A percentile compares a stretch with the other conserved stretches of the same genome.
Conservation (phyloP, 2,888 invertebrate species). For the Dryocosmus kuriphilus region DNA sequence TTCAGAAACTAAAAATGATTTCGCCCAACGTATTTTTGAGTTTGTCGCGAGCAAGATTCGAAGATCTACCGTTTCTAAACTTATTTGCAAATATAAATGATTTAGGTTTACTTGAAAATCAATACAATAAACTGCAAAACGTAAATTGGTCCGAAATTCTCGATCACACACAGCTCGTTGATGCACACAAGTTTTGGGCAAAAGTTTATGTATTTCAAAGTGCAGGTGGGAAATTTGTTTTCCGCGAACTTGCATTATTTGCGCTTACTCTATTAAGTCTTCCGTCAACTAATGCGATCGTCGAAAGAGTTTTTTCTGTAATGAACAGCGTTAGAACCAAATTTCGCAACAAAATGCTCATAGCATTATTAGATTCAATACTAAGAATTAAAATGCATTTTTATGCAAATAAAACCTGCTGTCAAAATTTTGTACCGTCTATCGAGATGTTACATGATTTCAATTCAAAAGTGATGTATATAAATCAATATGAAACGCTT, state of each 20-base stretch:
- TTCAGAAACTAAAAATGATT: slow-evolving; percentile 38
- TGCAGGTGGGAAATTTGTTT: slow-evolving; percentile 43
- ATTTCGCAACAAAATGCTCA: slow-evolving; percentile 41
- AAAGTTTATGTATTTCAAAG: slow-evolving; percentile 42
- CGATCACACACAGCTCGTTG: neutral
- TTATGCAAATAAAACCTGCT: neutral
- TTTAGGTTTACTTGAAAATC: slow-evolving; percentile 42
- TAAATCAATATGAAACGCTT: no score
- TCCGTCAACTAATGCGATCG: slow-evolving; percentile 47
- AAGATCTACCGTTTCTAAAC: slow-evolving; percentile 41
- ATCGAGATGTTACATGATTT: neutral
- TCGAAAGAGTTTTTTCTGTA: slow-evolving; percentile 48
- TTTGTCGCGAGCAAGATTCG: slow-evolving; percentile 36
- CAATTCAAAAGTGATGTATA: no score
- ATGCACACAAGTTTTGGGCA: slow-evolving; percentile 46
- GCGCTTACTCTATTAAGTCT: slow-evolving; percentile 43
- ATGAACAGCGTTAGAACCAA: slow-evolving; percentile 49
- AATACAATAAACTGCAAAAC: slow-evolving; percentile 43
- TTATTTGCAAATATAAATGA: neutral
- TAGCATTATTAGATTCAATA: neutral
- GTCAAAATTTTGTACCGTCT: neutral
- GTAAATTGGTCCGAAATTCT: slow-evolving; percentile 41
- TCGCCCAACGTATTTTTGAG: slow-evolving; percentile 41
- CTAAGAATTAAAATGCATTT: neutral
- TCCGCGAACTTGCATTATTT: slow-evolving; percentile 39